Evolutionary conservation across 2,888 invertebrate species (phyloP).

Genomic region (Drosophila vallismaia): DNA sequence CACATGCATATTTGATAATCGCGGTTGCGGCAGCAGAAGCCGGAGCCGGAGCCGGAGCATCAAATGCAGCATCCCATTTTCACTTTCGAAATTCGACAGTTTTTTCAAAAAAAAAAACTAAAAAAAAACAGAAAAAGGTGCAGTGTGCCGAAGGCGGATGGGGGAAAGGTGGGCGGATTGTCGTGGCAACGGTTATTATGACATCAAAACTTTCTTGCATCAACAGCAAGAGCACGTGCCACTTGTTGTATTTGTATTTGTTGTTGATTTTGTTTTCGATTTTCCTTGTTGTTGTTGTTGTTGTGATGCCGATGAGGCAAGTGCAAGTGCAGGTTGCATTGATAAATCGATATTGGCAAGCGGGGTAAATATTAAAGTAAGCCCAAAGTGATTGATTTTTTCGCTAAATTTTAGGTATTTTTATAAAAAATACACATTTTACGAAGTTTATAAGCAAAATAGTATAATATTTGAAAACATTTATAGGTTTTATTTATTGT

Average conservation of each 20-base stretch:
- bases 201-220: conserved; percentile 47
- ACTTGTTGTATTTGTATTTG: conserved; percentile 15
- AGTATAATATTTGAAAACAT: not conserved
- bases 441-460: not conserved
- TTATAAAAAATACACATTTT: not conserved
- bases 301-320: conserved; percentile 6
- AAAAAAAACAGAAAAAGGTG: not conserved
- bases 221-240: conserved; percentile 39
- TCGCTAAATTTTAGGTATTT: not conserved
- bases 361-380: not conserved
- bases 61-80: conserved; percentile 37
- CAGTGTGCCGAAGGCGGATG: not conserved
- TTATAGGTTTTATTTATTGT: no score
- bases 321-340: conserved; percentile 27
- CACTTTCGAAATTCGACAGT: conserved; percentile 46
- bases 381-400: not conserved
- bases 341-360: conserved; percentile 22
- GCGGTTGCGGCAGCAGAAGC: not conserved
- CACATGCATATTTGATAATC: conserved; percentile 49
- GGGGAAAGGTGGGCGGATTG: conserved; percentile 6
- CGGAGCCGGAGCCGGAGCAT: not conserved
- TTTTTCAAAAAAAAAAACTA: not conserved
- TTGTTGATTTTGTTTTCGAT: conserved; percentile 4
- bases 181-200: conserved; percentile 44
- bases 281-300: not conserved